Evolutionary conservation across 2,797 vertebrate species (phyloP).

Genomic region (Nannoperca australis): DNA sequence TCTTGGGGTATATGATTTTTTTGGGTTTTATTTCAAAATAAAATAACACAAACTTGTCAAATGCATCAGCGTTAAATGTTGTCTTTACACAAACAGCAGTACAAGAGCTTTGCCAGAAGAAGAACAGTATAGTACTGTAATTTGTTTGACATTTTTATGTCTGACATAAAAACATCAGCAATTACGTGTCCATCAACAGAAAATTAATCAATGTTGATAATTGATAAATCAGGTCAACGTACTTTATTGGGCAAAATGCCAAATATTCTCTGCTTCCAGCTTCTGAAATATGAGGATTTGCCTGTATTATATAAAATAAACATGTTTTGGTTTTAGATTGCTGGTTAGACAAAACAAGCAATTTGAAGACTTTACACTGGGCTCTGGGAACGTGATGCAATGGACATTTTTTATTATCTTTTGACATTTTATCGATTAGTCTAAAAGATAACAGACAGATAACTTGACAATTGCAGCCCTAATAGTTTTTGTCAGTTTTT

Average conservation of each 20-base stretch:
- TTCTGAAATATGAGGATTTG: background rate
- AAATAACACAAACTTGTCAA: background rate
- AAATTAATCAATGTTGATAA: background rate
- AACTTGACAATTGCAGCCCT: background rate
- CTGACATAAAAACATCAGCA: too few species aligned
- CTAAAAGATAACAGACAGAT: background rate
- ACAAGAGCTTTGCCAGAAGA: background rate
- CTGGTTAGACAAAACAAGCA: background rate
- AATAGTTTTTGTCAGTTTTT: background rate
- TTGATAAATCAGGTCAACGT: background rate
- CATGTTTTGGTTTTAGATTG: background rate
- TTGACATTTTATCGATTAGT: background rate
- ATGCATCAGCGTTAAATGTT: background rate
- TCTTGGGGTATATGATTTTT: too few species aligned
- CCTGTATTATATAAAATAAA: background rate
- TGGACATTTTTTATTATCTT: background rate
- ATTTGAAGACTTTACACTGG: background rate
- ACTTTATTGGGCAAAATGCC: background rate
- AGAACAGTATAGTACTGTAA: too few species aligned
- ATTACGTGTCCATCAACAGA: background rate
- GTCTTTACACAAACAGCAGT: background rate
- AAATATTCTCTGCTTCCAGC: background rate
- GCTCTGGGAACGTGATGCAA: background rate
- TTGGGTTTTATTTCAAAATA: too few species aligned
- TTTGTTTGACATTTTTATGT: too few species aligned